phyloP scores from a whole-genome alignment of 2,888 invertebrate genomes.

The Molanna angustata region DNA sequence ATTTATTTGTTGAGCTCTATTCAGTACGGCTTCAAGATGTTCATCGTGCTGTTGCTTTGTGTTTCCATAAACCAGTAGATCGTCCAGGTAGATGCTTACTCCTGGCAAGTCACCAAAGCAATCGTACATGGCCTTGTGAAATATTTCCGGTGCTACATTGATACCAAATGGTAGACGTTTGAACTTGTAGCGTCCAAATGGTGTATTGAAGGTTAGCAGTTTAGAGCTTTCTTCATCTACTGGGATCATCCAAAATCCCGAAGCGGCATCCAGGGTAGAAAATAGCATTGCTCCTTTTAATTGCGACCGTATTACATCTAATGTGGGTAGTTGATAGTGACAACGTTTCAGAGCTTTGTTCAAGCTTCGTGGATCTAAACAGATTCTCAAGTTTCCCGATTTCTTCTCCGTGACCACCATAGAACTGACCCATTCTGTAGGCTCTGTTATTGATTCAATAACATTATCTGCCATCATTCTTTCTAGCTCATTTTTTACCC shows the following conservation, averaged over 20 bases:
- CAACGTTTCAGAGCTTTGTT: constrained; percentile 1
- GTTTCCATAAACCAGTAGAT: too few relatives aligned
- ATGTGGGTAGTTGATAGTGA: constrained; percentile 1
- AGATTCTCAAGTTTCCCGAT: neutral
- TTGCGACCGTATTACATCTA: constrained; percentile 1
- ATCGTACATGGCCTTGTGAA: too few relatives aligned
- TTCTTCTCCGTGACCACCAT: constrained; percentile 6
- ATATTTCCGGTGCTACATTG: too few relatives aligned
- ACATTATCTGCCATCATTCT: neutral
- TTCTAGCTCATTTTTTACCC: constrained; percentile 1
- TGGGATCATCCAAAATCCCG: neutral
- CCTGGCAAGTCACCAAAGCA: too few relatives aligned
- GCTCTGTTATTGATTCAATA: constrained; percentile 1
- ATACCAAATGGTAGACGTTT: constrained; percentile 3
- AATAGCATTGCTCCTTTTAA: neutral
- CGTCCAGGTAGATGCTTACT: too few relatives aligned
- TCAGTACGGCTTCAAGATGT: too few relatives aligned
- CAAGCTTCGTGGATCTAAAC: neutral
- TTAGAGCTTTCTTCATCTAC: constrained; percentile 2
- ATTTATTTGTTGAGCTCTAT: too few relatives aligned
- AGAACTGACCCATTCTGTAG: constrained; percentile 2
- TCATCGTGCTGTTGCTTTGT: too few relatives aligned
- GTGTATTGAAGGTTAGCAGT: constrained; percentile 2
- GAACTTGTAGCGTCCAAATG: constrained; percentile 2
- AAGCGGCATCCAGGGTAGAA: constrained; percentile 1